phyloP scores from a whole-genome alignment of 2,888 invertebrate genomes.

The Apodemia duryi region DNA sequence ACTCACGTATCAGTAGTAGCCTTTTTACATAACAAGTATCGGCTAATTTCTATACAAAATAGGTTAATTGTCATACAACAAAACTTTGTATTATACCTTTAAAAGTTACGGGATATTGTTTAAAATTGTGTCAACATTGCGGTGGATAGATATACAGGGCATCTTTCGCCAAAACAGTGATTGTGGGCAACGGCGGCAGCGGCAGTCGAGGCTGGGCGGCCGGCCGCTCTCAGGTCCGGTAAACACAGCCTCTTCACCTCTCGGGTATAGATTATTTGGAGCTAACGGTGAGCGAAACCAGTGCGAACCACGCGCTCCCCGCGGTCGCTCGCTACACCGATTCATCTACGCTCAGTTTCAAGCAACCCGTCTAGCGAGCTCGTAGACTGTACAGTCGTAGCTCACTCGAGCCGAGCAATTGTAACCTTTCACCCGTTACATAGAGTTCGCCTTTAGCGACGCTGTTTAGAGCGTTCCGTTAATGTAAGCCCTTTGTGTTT shows the following conservation, averaged over 20 bases:
- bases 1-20: too few species aligned
- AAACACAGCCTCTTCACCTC: conserved; percentile 71
- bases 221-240: conserved; percentile 70
- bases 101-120: conserved; percentile 58
- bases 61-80: background rate
- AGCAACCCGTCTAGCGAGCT: conserved; percentile 41
- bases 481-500: conserved; percentile 52
- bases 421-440: conserved; percentile 45
- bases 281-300: conserved; percentile 55
- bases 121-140: conserved; percentile 72
- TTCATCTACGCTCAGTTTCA: conserved; percentile 31
- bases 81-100: conserved; percentile 33
- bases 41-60: too few species aligned
- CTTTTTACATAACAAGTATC: too few species aligned
- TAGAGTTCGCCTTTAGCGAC: conserved; percentile 40
- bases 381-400: conserved; percentile 31
- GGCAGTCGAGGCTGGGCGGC: conserved; percentile 51
- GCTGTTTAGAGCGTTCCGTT: conserved; percentile 51
- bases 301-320: conserved; percentile 67
- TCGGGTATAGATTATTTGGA: conserved; percentile 73
- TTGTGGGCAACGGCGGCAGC: conserved; percentile 41
- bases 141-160: conserved; percentile 34
- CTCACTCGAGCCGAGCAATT: conserved; percentile 41
- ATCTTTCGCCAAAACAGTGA: conserved; percentile 46
- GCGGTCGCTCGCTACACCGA: conserved; percentile 46